phyloP scores from a whole-genome alignment of 1,140 invertebrate species.

The Drosophila melanica region DNA sequence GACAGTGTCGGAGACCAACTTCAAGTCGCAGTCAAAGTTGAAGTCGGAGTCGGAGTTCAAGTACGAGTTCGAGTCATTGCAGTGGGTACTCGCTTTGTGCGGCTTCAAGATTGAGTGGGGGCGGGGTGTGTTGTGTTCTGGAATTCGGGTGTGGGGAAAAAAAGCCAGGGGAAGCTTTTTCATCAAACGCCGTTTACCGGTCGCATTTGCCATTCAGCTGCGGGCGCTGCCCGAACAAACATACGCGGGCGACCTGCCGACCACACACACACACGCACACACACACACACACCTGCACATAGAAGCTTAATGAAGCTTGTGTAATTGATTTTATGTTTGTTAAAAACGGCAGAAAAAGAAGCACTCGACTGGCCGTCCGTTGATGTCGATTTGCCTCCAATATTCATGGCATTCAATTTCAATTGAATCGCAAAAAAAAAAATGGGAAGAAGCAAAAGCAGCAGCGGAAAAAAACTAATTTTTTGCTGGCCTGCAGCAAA shows the following conservation, averaged over 20 bases:
- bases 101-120: no score
- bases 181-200: conserved; percentile 47
- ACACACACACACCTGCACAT: conserved; percentile 22
- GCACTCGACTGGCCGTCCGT: conserved; percentile 34
- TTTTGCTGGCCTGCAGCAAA: conserved; percentile 57
- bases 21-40: conserved; percentile 3
- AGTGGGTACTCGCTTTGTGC: neutral
- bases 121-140: no score
- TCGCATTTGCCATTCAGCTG: conserved; percentile 28
- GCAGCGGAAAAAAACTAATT: conserved; percentile 58
- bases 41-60: conserved; percentile 11
- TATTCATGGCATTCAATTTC: conserved; percentile 76
- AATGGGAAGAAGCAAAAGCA: conserved; percentile 2
- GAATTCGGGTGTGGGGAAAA: conserved; percentile 4
- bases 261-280: conserved; percentile 19
- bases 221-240: conserved; percentile 25
- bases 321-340: conserved; percentile 81
- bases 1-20: conserved; percentile 33
- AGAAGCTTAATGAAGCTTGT: conserved; percentile 78
- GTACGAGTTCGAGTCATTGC: conserved; percentile 4
- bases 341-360: conserved; percentile 81
- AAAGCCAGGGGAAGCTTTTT: conserved; percentile 29
- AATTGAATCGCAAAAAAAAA: conserved; percentile 70
- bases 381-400: conserved; percentile 63
- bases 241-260: conserved; percentile 37